phyloP scores from a whole-genome alignment of 2,888 invertebrate species.

The Pyralis farinalis region DNA sequence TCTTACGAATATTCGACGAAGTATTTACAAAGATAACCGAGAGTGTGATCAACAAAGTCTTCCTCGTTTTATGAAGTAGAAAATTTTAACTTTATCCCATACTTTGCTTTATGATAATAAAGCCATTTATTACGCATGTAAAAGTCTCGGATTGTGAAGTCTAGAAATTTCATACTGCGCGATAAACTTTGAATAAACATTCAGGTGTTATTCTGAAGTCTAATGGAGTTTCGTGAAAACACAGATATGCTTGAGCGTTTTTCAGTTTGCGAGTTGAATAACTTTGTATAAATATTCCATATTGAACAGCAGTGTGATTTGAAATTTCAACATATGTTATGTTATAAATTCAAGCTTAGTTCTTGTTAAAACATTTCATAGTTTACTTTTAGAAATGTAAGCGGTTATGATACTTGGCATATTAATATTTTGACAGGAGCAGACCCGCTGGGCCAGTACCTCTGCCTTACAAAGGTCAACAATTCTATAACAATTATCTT shows the following conservation, averaged over 20 bases:
- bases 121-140: slow-evolving; percentile 58
- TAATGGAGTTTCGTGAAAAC: slow-evolving; percentile 12
- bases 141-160: slow-evolving; percentile 28
- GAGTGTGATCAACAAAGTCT: slow-evolving; percentile 46
- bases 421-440: no score
- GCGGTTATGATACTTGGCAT: no score
- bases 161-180: slow-evolving; percentile 10
- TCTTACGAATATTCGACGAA: slow-evolving; percentile 9
- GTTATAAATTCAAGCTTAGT: no score
- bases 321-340: background rate
- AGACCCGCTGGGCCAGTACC: no score
- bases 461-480: no score
- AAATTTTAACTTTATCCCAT: slow-evolving; percentile 51
- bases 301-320: background rate
- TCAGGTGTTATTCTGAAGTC: slow-evolving; percentile 14
- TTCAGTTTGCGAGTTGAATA: background rate
- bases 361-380: no score
- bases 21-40: slow-evolving; percentile 35
- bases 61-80: slow-evolving; percentile 46
- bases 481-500: no score
- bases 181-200: slow-evolving; percentile 13
- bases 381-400: no score
- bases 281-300: background rate
- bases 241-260: slow-evolving; percentile 10
- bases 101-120: slow-evolving; percentile 54